A percentile compares a stretch with the other conserved stretches of the same genome.
Conservation (phyloP, 2,797 vertebrate genomes). For the Lagodon rhomboides region DNA sequence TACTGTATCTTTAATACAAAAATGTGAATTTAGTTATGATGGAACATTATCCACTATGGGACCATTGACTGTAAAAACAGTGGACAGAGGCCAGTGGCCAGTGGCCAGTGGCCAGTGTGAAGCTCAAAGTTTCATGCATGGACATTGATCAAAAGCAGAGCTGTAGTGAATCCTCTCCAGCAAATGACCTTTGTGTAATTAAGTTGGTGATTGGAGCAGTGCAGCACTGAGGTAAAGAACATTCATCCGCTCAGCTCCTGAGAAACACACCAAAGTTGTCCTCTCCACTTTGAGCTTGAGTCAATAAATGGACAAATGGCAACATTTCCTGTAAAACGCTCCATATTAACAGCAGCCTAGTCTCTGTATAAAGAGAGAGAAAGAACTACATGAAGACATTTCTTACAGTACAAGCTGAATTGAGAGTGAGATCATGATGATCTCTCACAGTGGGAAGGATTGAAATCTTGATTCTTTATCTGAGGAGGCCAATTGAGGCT, state of each 20-base stretch:
- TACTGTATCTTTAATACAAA: not conserved
- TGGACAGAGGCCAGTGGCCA: too few relatives aligned
- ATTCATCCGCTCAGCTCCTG: constrained; percentile 43
- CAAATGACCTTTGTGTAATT: constrained; percentile 62
- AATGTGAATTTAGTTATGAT: not conserved
- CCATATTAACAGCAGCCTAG: not conserved
- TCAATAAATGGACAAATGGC: constrained; percentile 57
- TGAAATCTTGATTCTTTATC: constrained; percentile 24
- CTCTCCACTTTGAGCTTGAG: constrained; percentile 15
- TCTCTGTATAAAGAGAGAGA: constrained; percentile 2
- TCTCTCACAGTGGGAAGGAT: constrained; percentile 8
- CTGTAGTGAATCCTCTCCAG: constrained; percentile 25
- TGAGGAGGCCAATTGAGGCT: not conserved
- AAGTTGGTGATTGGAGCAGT: constrained; percentile 53
- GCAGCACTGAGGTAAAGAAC: constrained; percentile 26
- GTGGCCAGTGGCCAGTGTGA: too few relatives aligned
- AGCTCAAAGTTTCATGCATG: not conserved
- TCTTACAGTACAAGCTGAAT: constrained; percentile 23
- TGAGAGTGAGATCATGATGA: constrained; percentile 26
- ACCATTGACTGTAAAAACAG: not conserved
- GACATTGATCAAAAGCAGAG: constrained; percentile 50
- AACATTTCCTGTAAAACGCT: constrained; percentile 25
- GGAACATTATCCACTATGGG: not conserved
- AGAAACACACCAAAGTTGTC: constrained; percentile 49
- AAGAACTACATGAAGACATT: constrained; percentile 9